Evolutionary conservation across 2,113 vertebrate genomes (phyloP).

Genomic region (Prionailurus viverrinus): DNA sequence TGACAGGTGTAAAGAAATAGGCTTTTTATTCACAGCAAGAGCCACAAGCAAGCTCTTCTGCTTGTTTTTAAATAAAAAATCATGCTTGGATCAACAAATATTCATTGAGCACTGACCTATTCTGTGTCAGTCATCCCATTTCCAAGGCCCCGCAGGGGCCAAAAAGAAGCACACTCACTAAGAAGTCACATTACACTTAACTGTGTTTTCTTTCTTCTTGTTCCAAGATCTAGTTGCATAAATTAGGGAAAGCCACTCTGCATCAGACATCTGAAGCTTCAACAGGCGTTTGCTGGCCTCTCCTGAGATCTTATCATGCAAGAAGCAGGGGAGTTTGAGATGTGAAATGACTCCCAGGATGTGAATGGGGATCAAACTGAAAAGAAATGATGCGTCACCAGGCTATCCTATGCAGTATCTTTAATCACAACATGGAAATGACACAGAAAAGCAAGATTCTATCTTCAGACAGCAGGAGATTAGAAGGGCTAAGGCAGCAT

Average conservation of each 20-base stretch:
- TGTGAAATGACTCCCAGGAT: background rate
- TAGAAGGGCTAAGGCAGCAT: background rate
- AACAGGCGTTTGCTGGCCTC: background rate
- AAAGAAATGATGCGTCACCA: background rate
- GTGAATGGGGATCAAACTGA: background rate
- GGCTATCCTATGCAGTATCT: background rate
- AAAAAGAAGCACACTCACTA: background rate
- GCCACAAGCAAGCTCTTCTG: constrained; percentile 59
- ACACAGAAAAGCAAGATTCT: background rate
- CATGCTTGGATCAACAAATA: background rate
- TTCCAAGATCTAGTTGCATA: background rate
- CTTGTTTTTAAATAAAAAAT: constrained; percentile 42
- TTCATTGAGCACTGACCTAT: background rate
- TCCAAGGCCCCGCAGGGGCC: background rate
- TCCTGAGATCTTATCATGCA: background rate
- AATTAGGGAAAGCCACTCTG: background rate
- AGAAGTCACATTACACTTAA: background rate
- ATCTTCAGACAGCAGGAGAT: background rate
- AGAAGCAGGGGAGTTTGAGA: background rate
- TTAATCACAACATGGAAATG: background rate
- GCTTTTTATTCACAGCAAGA: constrained; percentile 38
- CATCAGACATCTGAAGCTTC: background rate
- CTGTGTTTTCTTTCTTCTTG: background rate
- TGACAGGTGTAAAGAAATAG: constrained; percentile 57
- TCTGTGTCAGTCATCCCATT: background rate